Evolutionary conservation across 2,888 invertebrate species (phyloP).

Genomic region (Drosophila niveifrons): DNA sequence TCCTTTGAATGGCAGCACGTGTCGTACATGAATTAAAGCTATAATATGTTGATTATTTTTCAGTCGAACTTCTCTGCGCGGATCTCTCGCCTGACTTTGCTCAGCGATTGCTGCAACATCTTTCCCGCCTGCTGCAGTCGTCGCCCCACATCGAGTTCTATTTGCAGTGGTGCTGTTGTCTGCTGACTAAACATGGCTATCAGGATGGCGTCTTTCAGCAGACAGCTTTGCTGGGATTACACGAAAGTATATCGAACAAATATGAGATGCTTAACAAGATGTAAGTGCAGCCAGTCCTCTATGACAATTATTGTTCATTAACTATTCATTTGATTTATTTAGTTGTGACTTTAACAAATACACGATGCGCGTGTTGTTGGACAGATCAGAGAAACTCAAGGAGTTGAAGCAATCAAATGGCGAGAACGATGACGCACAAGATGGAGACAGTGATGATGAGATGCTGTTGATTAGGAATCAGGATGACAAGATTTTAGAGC

Average conservation of each 20-base stretch:
- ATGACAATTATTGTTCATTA: not conserved
- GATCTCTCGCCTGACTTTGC: constrained; percentile 91
- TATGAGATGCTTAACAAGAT: constrained; percentile 93
- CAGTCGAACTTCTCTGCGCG: constrained; percentile 91
- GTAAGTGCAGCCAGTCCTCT: constrained; percentile 87
- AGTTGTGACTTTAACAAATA: constrained; percentile 97
- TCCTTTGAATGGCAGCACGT: constrained; percentile 57
- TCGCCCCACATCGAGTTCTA: constrained; percentile 96
- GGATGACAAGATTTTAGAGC: constrained; percentile 36
- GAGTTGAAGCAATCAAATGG: constrained; percentile 11
- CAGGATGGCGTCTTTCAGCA: constrained; percentile 87
- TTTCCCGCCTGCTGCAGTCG: constrained; percentile 90
- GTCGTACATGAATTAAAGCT: constrained; percentile 37
- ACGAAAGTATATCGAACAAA: constrained; percentile 92
- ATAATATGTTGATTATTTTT: constrained; percentile 69
- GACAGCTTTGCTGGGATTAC: constrained; percentile 89
- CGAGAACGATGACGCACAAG: not conserved
- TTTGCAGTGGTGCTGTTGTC: constrained; percentile 90
- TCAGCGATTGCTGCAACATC: constrained; percentile 90
- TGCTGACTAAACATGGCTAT: constrained; percentile 89
- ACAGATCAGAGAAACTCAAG: constrained; percentile 83
- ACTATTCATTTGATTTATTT: constrained; percentile 76
- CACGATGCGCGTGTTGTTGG: constrained; percentile 90
- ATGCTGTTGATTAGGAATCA: constrained; percentile 70
- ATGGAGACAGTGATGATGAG: constrained; percentile 74